Conservation (phyloP, 2,113 vertebrate species). For the Peromyscus maniculatus region DNA sequence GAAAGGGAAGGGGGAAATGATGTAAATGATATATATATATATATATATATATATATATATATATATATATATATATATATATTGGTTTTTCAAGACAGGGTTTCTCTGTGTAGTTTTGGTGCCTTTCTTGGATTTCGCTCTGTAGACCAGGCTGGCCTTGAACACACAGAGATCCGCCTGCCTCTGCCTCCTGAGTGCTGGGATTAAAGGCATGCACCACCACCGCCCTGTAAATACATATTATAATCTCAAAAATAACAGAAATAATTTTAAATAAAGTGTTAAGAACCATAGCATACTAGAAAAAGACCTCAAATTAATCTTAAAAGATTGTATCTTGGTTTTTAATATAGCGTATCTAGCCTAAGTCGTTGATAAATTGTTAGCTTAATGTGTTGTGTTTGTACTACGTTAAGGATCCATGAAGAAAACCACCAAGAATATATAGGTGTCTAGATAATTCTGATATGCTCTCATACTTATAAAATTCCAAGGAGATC, state of each 20-base stretch:
- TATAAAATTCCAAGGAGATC: not conserved
- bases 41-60: too few relatives aligned
- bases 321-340: slow-evolving; percentile 16
- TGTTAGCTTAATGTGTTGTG: slow-evolving; percentile 12
- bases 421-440: slow-evolving; percentile 17
- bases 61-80: too few relatives aligned
- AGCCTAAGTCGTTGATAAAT: slow-evolving; percentile 32
- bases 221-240: too few relatives aligned
- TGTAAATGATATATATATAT: not conserved
- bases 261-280: not conserved
- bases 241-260: not conserved
- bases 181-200: too few relatives aligned
- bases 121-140: too few relatives aligned
- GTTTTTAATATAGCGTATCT: slow-evolving; percentile 37
- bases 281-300: not conserved
- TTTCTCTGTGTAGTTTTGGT: too few relatives aligned
- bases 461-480: not conserved
- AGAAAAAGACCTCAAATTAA: slow-evolving; percentile 50
- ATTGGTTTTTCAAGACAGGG: too few relatives aligned
- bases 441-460: not conserved
- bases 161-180: too few relatives aligned
- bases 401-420: not conserved
- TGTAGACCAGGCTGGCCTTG: too few relatives aligned
- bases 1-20: not conserved
- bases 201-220: too few relatives aligned